phyloP scores from a whole-genome alignment of 2,888 invertebrate species.

The Drosophila peninsularis region DNA sequence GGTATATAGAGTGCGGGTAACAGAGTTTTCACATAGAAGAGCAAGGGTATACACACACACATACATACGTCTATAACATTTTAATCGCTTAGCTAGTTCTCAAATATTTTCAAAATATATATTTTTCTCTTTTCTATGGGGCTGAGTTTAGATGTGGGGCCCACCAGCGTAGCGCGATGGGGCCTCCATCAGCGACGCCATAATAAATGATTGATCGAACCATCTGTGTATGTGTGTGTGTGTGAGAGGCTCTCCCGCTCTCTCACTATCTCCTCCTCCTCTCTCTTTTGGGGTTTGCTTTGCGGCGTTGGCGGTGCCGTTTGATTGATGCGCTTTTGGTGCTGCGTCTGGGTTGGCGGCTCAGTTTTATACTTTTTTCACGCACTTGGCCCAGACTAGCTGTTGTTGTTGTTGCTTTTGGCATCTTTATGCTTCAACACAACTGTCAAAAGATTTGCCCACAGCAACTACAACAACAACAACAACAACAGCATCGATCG shows the following conservation, averaged over 20 bases:
- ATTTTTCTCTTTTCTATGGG: constrained; percentile 48
- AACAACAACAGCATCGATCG: constrained; percentile 13
- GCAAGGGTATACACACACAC: not conserved
- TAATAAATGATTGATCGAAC: constrained; percentile 78
- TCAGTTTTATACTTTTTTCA: constrained; percentile 60
- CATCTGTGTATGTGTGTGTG: constrained; percentile 20
- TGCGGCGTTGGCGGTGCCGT: constrained; percentile 72
- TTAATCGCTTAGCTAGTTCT: constrained; percentile 44
- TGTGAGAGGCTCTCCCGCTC: not conserved
- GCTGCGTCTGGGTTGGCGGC: constrained; percentile 62
- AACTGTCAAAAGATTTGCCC: constrained; percentile 81
- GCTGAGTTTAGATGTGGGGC: constrained; percentile 29
- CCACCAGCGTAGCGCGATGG: constrained; percentile 70
- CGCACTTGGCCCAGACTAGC: constrained; percentile 59
- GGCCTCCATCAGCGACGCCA: constrained; percentile 73
- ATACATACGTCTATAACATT: constrained; percentile 14
- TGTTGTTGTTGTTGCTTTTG: constrained; percentile 63
- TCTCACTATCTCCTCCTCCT: constrained; percentile 13
- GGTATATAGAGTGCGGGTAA: not conserved
- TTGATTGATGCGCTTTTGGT: constrained; percentile 77
- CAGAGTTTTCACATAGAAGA: not conserved
- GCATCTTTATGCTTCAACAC: constrained; percentile 81
- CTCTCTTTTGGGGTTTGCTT: constrained; percentile 40
- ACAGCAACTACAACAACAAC: constrained; percentile 55
- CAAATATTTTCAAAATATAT: constrained; percentile 53